These are phyloP conservation scores for Alviniconcha strummeri DNA, from an alignment of 2,888 invertebrate species.

Conservation along the genomic window DNA sequence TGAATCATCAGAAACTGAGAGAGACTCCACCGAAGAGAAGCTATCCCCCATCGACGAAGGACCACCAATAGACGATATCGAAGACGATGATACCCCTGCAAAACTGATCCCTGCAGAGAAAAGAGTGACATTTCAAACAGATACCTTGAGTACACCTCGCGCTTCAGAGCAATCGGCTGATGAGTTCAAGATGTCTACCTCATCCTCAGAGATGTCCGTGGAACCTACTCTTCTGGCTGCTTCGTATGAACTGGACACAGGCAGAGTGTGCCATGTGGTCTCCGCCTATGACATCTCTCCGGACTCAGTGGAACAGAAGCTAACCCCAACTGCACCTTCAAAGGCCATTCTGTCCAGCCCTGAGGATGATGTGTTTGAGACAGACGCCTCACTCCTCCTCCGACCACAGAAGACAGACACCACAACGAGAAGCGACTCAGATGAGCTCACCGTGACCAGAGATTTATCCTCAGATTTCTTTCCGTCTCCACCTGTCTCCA, in stretches of 20 bases:
- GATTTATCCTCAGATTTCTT: conserved; percentile 47
- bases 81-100: conserved; percentile 53
- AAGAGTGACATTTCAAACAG: conserved; percentile 63
- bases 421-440: conserved; percentile 50
- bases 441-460: conserved; percentile 37
- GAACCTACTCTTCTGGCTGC: conserved; percentile 89
- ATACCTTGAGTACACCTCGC: conserved; percentile 43
- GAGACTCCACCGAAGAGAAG: conserved; percentile 66
- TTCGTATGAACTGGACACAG: conserved; percentile 82
- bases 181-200: conserved; percentile 69
- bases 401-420: conserved; percentile 43
- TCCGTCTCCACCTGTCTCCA: conserved; percentile 62
- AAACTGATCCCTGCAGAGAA: conserved; percentile 50
- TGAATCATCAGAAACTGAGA: conserved; percentile 65
- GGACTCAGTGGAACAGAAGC: conserved; percentile 73
- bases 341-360: conserved; percentile 72
- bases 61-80: conserved; percentile 51
- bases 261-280: conserved; percentile 74
- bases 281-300: conserved; percentile 71
- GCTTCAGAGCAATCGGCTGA: conserved; percentile 61
- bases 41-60: conserved; percentile 66
- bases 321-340: conserved; percentile 78
- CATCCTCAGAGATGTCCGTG: conserved; percentile 91
- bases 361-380: conserved; percentile 74
- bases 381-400: conserved; percentile 58